Percentiles rank a stretch among this genome's conserved stretches.
These are phyloP conservation scores for Pelmatolapia mariae DNA, from an alignment of 2,113 vertebrate species.

Conservation along the genomic window DNA sequence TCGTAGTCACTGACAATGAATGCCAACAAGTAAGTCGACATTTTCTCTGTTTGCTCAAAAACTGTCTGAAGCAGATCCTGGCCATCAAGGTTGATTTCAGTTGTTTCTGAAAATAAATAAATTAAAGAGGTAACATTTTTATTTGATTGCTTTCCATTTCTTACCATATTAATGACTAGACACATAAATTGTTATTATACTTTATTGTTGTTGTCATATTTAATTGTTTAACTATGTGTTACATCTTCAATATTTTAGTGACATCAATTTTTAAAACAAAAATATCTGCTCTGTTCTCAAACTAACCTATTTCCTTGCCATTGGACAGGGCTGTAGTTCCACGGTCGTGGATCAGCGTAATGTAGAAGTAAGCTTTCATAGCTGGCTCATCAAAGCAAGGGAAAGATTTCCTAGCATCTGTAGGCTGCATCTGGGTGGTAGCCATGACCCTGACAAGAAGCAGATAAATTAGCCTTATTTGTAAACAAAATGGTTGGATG, in stretches of 20 bases:
- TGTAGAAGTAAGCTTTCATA: conserved; percentile 73
- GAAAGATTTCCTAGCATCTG: conserved; percentile 71
- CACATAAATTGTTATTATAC: neutral
- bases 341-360: conserved; percentile 63
- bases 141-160: neutral
- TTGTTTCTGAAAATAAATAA: conserved; percentile 28
- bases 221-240: neutral
- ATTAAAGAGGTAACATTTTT: neutral
- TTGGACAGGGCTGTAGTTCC: conserved; percentile 67
- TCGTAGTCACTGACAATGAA: conserved; percentile 84
- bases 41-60: conserved; percentile 74
- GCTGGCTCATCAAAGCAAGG: conserved; percentile 76
- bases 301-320: conserved; percentile 40
- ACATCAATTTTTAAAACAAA: neutral
- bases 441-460: conserved; percentile 63
- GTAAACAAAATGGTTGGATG: neutral
- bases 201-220: neutral
- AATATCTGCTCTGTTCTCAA: neutral
- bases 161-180: neutral
- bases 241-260: neutral
- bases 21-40: conserved; percentile 93
- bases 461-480: neutral
- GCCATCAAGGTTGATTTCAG: fast-evolving
- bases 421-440: conserved; percentile 77
- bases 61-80: neutral